These are phyloP conservation scores for Sebastes flavidus DNA, from an alignment of 2,797 vertebrate genomes.

Conservation along the genomic window DNA sequence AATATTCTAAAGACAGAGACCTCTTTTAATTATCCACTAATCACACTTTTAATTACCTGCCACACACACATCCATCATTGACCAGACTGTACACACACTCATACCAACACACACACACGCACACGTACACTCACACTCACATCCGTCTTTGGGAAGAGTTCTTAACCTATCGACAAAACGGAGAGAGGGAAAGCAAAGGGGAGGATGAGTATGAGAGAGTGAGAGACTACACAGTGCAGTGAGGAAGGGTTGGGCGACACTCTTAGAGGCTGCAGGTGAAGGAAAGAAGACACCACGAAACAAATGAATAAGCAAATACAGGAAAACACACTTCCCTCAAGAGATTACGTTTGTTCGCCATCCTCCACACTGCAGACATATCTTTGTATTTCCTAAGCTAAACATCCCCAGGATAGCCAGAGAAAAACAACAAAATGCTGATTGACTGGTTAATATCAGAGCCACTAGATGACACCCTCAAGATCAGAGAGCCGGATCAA, in stretches of 20 bases:
- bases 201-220: neutral
- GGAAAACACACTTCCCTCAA: neutral
- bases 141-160: constrained; percentile 43
- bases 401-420: neutral
- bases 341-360: neutral
- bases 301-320: constrained; percentile 8
- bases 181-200: constrained; percentile 13
- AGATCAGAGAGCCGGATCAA: constrained; percentile 48
- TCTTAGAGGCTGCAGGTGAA: constrained; percentile 33
- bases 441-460: constrained; percentile 54
- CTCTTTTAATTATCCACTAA: constrained; percentile 79
- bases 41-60: constrained; percentile 80
- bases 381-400: constrained; percentile 9
- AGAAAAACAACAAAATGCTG: constrained; percentile 19
- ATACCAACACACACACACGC: neutral
- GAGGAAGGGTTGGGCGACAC: constrained; percentile 26
- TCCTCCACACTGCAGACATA: neutral
- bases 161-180: constrained; percentile 59
- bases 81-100: constrained; percentile 38
- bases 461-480: constrained; percentile 11
- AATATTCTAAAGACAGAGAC: constrained; percentile 75
- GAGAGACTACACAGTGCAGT: constrained; percentile 10
- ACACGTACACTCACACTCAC: neutral
- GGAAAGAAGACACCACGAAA: neutral
- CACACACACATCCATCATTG: constrained; percentile 71